Conservation (phyloP, 2,113 vertebrate genomes). For the Polyodon spathula region DNA sequence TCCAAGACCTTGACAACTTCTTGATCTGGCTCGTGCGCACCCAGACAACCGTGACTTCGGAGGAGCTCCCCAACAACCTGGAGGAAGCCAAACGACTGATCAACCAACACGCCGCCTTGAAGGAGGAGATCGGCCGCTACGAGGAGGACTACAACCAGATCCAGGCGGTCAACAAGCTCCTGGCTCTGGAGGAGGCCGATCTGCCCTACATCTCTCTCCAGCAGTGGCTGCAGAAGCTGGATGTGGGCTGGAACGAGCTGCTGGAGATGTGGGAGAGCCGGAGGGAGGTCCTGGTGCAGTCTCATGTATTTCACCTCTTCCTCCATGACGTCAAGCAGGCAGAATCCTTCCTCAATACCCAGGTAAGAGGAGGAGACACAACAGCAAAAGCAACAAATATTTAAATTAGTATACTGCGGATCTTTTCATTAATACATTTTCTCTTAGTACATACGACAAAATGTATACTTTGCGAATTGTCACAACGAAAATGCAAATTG, state of each 20-base stretch:
- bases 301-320: slow-evolving; percentile 87
- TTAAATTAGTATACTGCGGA: too few species aligned
- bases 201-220: slow-evolving; percentile 72
- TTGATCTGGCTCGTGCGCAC: slow-evolving; percentile 84
- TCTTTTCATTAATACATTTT: too few species aligned
- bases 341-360: slow-evolving; percentile 65
- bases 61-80: slow-evolving; percentile 65
- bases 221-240: slow-evolving; percentile 87
- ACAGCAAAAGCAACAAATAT: neutral
- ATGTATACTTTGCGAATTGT: too few species aligned
- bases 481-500: too few species aligned
- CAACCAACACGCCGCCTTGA: slow-evolving; percentile 72
- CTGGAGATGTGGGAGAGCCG: slow-evolving; percentile 82
- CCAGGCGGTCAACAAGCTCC: slow-evolving; percentile 78
- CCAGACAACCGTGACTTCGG: slow-evolving; percentile 61
- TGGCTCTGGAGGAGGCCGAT: slow-evolving; percentile 75
- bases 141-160: slow-evolving; percentile 83
- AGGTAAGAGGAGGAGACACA: slow-evolving; percentile 63
- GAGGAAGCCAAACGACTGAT: slow-evolving; percentile 72
- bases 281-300: slow-evolving; percentile 73
- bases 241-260: slow-evolving; percentile 84
- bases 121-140: slow-evolving; percentile 82
- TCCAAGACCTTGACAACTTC: slow-evolving; percentile 81
- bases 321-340: slow-evolving; percentile 77
- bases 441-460: too few species aligned